These are phyloP conservation scores for Xestia rhomboidea DNA, from an alignment of 2,888 invertebrate species.

Conservation along the genomic window DNA sequence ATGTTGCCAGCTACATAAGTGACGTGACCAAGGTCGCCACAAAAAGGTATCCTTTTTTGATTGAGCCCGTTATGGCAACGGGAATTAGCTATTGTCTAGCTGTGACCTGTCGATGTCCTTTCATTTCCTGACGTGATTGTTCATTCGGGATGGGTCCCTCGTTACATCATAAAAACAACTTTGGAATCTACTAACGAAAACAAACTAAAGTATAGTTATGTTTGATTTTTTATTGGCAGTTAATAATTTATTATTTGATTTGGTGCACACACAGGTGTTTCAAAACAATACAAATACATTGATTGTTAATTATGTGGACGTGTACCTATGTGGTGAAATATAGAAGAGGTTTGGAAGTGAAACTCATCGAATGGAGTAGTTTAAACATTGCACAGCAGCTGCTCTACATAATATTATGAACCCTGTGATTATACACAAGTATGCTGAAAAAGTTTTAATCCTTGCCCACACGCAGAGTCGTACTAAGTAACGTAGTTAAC, in stretches of 20 bases:
- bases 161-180: not conserved
- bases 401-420: conserved; percentile 43
- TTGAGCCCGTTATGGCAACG: conserved; percentile 31
- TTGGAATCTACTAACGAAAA: not conserved
- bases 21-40: conserved; percentile 47
- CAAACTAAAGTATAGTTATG: not conserved
- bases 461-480: not conserved
- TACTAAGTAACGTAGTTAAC: not conserved
- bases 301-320: not conserved
- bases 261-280: not conserved
- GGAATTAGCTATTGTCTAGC: conserved; percentile 56
- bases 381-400: conserved; percentile 35
- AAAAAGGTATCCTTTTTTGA: conserved; percentile 39
- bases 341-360: not conserved
- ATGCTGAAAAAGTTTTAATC: not conserved
- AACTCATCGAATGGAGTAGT: not conserved
- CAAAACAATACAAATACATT: not conserved
- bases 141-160: not conserved
- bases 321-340: not conserved
- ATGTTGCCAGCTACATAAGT: conserved; percentile 21
- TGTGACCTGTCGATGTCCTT: conserved; percentile 28
- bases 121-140: conserved; percentile 11
- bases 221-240: not conserved
- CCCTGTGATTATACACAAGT: conserved; percentile 11
- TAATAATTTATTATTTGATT: not conserved